phyloP scores from a whole-genome alignment of 2,797 vertebrate species.

The Micromesistius poutassou region DNA sequence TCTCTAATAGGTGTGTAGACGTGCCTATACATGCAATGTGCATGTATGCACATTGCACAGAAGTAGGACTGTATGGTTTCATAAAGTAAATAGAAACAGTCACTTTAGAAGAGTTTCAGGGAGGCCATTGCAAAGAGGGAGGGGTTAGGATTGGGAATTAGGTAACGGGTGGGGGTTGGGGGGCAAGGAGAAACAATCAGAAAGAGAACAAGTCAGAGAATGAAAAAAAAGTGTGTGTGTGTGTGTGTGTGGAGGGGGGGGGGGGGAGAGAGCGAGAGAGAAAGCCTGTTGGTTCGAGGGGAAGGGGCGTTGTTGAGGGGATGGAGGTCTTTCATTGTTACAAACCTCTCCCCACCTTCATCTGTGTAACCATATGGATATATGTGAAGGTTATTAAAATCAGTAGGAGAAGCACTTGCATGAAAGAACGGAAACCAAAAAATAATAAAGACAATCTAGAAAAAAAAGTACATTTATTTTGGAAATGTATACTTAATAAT shows the following conservation, averaged over 20 bases:
- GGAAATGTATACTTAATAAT: background rate
- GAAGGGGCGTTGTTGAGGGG: background rate
- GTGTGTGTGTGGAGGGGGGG: background rate
- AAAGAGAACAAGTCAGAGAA: constrained; percentile 1
- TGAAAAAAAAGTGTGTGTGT: background rate
- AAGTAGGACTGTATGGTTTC: background rate
- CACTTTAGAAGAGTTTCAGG: constrained; percentile 24
- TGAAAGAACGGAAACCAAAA: background rate
- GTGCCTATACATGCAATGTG: background rate
- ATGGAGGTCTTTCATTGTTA: constrained; percentile 6
- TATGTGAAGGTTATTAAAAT: background rate
- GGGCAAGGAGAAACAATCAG: constrained; percentile 4
- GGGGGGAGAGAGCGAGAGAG: background rate
- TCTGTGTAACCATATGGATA: constrained; percentile 10
- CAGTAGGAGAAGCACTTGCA: background rate
- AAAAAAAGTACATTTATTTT: background rate
- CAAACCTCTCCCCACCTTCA: background rate
- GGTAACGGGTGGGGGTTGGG: constrained; percentile 8
- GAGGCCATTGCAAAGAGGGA: constrained; percentile 35
- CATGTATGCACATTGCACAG: background rate
- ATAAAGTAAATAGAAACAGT: no score
- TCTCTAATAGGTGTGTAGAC: background rate
- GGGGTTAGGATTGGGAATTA: constrained; percentile 7
- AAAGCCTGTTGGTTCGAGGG: background rate
- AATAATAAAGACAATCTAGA: no score